Evolutionary conservation across 1,140 invertebrate species (phyloP).

Genomic region (Temnothorax longispinosus): DNA sequence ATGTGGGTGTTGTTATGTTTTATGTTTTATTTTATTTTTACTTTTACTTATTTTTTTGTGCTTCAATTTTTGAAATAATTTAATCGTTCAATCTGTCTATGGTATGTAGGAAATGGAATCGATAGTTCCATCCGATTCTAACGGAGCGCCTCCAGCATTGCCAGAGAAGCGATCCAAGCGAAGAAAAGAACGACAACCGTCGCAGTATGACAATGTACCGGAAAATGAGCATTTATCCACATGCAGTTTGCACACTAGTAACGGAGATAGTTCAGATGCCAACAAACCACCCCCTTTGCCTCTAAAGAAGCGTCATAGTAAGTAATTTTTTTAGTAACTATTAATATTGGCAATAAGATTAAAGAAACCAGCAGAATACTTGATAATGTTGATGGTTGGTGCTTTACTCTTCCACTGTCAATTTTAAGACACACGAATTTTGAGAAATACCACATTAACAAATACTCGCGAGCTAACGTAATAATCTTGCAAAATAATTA

Average conservation of each 20-base stretch:
- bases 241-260: constrained; percentile 85
- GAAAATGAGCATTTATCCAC: constrained; percentile 87
- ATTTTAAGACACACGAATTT: constrained; percentile 20
- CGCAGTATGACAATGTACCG: constrained; percentile 91
- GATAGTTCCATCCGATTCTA: constrained; percentile 75
- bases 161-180: constrained; percentile 87
- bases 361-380: constrained; percentile 12
- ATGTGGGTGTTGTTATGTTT: constrained; percentile 77
- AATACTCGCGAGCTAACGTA: not conserved
- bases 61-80: not conserved
- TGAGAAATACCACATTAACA: not conserved
- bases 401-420: not conserved
- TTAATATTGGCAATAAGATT: constrained; percentile 20
- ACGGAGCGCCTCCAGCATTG: constrained; percentile 88
- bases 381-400: not conserved
- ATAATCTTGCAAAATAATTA: not conserved
- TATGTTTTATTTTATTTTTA: constrained; percentile 40
- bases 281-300: constrained; percentile 94
- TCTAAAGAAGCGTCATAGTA: constrained; percentile 97
- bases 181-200: constrained; percentile 88
- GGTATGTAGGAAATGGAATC: constrained; percentile 79
- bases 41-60: constrained; percentile 3
- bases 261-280: constrained; percentile 84
- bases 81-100: constrained; percentile 5
- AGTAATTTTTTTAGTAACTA: constrained; percentile 85